These are phyloP conservation scores for Urocolius indicus DNA, from an alignment of 2,113 vertebrate genomes.

Conservation along the genomic window DNA sequence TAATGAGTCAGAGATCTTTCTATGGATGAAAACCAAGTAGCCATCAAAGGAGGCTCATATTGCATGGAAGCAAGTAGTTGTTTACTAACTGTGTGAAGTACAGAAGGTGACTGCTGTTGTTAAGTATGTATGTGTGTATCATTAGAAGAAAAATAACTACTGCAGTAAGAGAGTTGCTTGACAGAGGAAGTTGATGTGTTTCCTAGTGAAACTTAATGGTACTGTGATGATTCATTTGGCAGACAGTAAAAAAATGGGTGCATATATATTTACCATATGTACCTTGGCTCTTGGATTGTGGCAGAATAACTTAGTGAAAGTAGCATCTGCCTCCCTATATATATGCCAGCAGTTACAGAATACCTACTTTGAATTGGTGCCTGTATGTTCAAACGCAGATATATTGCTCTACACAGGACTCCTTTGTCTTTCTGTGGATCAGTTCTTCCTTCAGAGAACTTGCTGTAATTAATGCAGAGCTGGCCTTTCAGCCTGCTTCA, in stretches of 20 bases:
- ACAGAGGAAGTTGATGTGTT: neutral
- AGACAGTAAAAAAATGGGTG: neutral
- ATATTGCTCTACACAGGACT: neutral
- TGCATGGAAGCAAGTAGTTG: neutral
- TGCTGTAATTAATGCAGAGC: neutral
- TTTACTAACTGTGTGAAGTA: neutral
- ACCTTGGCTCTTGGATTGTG: neutral
- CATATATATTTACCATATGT: too few relatives aligned
- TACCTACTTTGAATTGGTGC: neutral
- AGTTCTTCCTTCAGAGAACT: neutral
- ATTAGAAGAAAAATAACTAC: neutral
- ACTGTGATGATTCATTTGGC: neutral
- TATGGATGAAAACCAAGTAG: neutral
- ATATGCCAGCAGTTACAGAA: neutral
- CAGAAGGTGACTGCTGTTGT: neutral
- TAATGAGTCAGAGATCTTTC: too few relatives aligned
- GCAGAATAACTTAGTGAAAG: neutral
- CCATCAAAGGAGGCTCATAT: neutral
- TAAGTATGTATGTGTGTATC: neutral
- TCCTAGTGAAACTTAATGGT: neutral
- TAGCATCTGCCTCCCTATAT: too few relatives aligned
- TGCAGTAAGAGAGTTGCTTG: neutral
- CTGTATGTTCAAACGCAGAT: neutral
- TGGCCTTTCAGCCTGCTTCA: neutral
- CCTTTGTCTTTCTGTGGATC: neutral